Percentiles rank a stretch among this genome's conserved stretches.
phyloP scores from a whole-genome alignment of 2,888 invertebrate species.

The Callinectes sapidus region DNA sequence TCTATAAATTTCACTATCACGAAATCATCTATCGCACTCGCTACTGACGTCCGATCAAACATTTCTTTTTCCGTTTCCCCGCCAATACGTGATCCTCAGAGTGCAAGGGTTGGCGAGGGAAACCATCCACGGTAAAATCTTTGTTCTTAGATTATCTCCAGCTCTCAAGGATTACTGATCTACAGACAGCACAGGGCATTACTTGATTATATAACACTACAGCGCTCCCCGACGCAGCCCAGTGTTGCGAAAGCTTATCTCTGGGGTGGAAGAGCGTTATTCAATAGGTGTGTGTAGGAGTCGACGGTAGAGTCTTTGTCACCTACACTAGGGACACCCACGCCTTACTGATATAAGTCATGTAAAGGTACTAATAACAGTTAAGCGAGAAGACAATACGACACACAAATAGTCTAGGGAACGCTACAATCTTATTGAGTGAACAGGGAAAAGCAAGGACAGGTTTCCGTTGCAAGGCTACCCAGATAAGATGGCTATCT shows the following conservation, averaged over 20 bases:
- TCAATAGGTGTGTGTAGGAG: neutral
- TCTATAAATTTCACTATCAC: neutral
- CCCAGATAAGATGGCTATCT: too few relatives aligned
- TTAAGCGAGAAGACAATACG: neutral
- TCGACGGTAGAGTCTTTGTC: neutral
- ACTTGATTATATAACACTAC: conserved; percentile 1
- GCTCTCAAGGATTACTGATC: neutral
- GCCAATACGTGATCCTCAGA: neutral
- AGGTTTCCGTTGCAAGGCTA: neutral
- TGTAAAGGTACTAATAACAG: neutral
- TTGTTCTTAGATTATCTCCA: conserved; percentile 20
- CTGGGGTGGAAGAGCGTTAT: neutral
- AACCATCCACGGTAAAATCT: neutral
- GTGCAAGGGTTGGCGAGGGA: conserved; percentile 14
- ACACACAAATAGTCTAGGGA: neutral
- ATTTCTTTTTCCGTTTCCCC: neutral
- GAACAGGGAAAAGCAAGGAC: neutral
- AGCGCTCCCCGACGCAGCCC: neutral
- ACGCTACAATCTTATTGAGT: neutral
- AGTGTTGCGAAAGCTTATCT: neutral
- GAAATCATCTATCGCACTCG: neutral
- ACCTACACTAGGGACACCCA: neutral
- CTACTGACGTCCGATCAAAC: neutral
- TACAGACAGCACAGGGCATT: neutral
- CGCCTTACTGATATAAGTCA: neutral